Conservation (phyloP, 2,797 vertebrate genomes). For the Cyprinodon diabolis region DNA sequence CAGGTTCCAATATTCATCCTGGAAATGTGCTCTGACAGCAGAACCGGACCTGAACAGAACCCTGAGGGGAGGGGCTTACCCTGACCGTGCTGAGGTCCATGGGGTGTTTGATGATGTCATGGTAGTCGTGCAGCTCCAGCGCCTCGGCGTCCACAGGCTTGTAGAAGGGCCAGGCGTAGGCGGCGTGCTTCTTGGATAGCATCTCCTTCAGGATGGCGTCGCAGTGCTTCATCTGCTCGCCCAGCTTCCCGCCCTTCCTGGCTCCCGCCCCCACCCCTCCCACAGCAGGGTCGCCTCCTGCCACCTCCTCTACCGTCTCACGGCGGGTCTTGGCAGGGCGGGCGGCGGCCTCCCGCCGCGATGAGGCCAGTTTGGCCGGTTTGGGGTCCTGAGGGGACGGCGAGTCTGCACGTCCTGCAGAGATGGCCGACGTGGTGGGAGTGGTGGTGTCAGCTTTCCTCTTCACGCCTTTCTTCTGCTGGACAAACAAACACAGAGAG, state of each 20-base stretch:
- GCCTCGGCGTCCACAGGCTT: slow-evolving; percentile 96
- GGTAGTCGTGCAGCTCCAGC: slow-evolving; percentile 96
- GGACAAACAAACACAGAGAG: slow-evolving; percentile 16
- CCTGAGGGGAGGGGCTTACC: slow-evolving; percentile 68
- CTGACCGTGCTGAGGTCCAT: slow-evolving; percentile 99
- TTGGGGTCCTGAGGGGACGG: slow-evolving; percentile 88
- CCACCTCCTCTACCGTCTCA: slow-evolving; percentile 86
- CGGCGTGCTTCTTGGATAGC: slow-evolving; percentile 96
- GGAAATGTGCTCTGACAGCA: too few species aligned
- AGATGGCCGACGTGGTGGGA: slow-evolving; percentile 93
- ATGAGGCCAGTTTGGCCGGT: slow-evolving; percentile 86
- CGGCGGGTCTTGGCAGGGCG: slow-evolving; percentile 92
- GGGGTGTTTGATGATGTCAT: slow-evolving; percentile 98
- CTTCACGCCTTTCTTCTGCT: slow-evolving; percentile 97
- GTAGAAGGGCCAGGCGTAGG: slow-evolving; percentile 98
- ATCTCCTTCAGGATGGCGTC: slow-evolving; percentile 96
- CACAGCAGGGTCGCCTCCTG: slow-evolving; percentile 62
- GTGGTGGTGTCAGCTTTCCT: slow-evolving; percentile 99
- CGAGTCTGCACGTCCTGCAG: slow-evolving; percentile 90
- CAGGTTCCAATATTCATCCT: too few species aligned
- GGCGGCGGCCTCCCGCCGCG: slow-evolving; percentile 88
- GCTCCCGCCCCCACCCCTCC: slow-evolving; percentile 62
- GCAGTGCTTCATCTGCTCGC: slow-evolving; percentile 93
- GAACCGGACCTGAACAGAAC: not conserved
- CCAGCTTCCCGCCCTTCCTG: slow-evolving; percentile 87